Base-by-base conservation (phyloP, 92 coral and sea anemone species). In the Porites lobata region DNA sequence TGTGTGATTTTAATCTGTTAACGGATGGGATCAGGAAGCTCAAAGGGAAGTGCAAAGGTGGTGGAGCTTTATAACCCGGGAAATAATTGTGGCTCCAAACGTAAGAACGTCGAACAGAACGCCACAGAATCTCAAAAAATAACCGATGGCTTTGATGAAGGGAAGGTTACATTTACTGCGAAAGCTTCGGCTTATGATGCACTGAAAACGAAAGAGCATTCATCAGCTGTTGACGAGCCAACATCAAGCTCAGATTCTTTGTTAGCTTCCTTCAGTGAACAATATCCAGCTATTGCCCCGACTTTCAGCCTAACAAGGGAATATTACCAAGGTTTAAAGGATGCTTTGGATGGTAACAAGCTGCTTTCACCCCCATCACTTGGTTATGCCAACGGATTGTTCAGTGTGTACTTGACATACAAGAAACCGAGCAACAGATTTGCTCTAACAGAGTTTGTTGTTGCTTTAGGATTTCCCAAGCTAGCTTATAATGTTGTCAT, bases 391-490 rank as follows among this genome's bases (percentile, higher is more conserved):
- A 62, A 78, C 29, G 71, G 32, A 4, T 17, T 78, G 57, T 15
- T 61, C 22, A 53, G 18, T 78, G 82, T 78, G 24, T 78, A 53
- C 21, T 76, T 18, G 15, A 56, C 14, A 18, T 54, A 52, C 19
- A 32, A 50, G 20, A 78, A 63, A 38, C 53, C 69, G 3, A 59
- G 24, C 0, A 80, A 14, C n/a, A 80, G 51, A 53, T 19, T 18
- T 13, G 75, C 14, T 1, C 26, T 65, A 15, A 52, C 72, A 80
- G 76, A 69, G 19, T 78, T 89, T 72, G 89, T 88, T 29, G 47
- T 69, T 6, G 76, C 85, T 19, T 54, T 89, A 18, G 85, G 57
- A 29, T 57, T 84, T 26, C 79, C 89, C 3, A 84, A 84, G 79
- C 79, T 89, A 24, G 71, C 58, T 20, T 78, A 50, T 32, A 83